Base-by-base conservation (phyloP, 2,797 vertebrate genomes). In the Ataeniobius toweri region DNA sequence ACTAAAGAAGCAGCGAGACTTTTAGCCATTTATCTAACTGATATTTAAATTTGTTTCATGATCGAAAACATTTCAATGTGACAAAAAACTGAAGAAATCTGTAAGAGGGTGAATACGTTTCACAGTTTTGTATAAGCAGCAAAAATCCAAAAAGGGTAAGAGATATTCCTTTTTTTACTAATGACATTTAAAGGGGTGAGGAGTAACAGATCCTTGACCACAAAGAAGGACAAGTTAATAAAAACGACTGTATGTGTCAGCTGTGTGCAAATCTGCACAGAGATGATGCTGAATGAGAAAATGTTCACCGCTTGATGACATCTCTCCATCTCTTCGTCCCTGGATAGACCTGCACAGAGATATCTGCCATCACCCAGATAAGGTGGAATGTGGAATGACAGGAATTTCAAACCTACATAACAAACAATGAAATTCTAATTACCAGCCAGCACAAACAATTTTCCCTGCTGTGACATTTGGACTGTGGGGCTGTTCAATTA, bases 371-470 rank as follows among this genome's bases (percentile, higher is more conserved):
- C 90, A 77, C 80, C 36, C 0, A 82, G 89, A 92, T 88, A 85
- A 92, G 89, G 89, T 88, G 80, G 82, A 88, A 92, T 92, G 81
- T 82, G 85, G 81, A 93, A 91, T 88, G 91, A 93, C 92, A 91
- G 90, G 88, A 91, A 90, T 90, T 92, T 92, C 90, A 91, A 94
- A 92, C 92, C 90, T 93, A 93, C 93, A 94, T 93, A 89, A 95
- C 90, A 94, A 95, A 95, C 94, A 95, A 94, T 94, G 92, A 93
- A 95, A 95, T 94, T 94, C 91, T 94, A 95, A 95, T 95, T 94
- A 95, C 90, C 88, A 91, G 90, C 88, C 85, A 93, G 81, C 72
- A 85, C 91, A 94, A 94, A 95, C 92, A 91, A 92, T 93, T 95
- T 95, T 89, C 93, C 92, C 87, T 86, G 77, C 93, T 93, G 91